Conservation (phyloP, 2,797 vertebrate genomes). For the Smutsia temminckii region DNA sequence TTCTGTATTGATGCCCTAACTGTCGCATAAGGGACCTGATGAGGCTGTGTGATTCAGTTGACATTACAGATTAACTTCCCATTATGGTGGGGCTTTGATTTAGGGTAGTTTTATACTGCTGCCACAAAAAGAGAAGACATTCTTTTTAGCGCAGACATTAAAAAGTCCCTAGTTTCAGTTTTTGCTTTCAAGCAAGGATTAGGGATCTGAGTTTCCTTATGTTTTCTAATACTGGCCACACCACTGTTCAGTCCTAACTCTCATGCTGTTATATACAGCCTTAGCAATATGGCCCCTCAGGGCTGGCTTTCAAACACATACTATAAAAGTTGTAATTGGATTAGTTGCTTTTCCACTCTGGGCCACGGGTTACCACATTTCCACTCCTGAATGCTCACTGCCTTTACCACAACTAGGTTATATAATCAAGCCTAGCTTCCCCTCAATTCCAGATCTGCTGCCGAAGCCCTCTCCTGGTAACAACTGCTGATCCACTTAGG, state of each 20-base stretch:
- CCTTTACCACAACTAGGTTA: not conserved
- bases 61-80: not conserved
- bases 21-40: not conserved
- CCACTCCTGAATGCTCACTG: not conserved
- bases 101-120: conserved; percentile 6
- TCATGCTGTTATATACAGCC: not conserved
- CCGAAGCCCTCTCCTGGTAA: not conserved
- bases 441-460: not conserved
- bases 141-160: not conserved
- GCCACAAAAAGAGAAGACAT: not conserved
- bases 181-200: conserved; percentile 23
- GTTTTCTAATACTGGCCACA: not conserved
- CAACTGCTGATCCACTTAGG: not conserved
- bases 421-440: not conserved
- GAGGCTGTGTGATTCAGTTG: not conserved
- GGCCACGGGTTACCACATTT: not conserved
- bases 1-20: not conserved
- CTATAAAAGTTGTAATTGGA: not conserved
- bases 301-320: not conserved
- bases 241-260: not conserved
- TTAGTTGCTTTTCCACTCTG: not conserved
- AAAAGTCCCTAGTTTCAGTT: not conserved
- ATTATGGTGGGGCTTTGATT: not conserved
- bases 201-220: not conserved
- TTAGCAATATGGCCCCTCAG: not conserved